Percentiles rank a stretch among this genome's conserved stretches.
Conservation (phyloP, 2,888 invertebrate species). For the Macrophya alboannulata region DNA sequence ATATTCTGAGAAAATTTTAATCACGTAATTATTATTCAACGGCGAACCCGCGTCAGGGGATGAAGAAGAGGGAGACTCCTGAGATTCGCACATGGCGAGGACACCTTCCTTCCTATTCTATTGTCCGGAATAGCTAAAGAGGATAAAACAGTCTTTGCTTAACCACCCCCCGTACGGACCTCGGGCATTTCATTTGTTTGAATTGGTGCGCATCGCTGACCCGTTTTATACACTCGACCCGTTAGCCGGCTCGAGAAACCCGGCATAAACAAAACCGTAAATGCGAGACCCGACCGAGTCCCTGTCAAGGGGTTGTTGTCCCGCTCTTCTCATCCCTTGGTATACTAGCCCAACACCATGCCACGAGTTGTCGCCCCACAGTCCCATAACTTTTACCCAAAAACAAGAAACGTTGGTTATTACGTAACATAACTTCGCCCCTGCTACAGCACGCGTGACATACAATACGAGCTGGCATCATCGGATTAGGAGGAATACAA, state of each 20-base stretch:
- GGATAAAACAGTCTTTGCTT: slow-evolving; percentile 25
- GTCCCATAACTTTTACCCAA: slow-evolving; percentile 63
- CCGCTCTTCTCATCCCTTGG: neutral
- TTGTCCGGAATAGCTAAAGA: slow-evolving; percentile 17
- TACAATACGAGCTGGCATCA: neutral
- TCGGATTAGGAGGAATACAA: neutral
- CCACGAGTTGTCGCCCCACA: slow-evolving; percentile 52
- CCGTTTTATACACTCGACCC: slow-evolving; percentile 60
- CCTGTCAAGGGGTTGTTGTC: slow-evolving; percentile 27
- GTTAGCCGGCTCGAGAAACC: slow-evolving; percentile 55
- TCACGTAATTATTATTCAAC: neutral
- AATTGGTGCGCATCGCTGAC: slow-evolving; percentile 68
- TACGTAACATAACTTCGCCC: neutral
- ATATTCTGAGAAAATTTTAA: neutral
- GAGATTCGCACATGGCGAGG: neutral
- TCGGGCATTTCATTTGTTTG: slow-evolving; percentile 62
- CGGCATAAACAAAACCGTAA: slow-evolving; percentile 70
- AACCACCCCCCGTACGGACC: neutral
- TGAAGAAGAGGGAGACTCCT: neutral
- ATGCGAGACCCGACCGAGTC: slow-evolving; percentile 60
- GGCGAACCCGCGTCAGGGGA: neutral
- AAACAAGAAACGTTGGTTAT: slow-evolving; percentile 66
- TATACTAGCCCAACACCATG: neutral
- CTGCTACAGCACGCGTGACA: neutral
- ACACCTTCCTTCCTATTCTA: slow-evolving; percentile 17